A percentile compares a stretch with the other conserved stretches of the same genome.
These are phyloP conservation scores for Zosterops borbonicus DNA, from an alignment of 2,113 vertebrate genomes.

Conservation along the genomic window DNA sequence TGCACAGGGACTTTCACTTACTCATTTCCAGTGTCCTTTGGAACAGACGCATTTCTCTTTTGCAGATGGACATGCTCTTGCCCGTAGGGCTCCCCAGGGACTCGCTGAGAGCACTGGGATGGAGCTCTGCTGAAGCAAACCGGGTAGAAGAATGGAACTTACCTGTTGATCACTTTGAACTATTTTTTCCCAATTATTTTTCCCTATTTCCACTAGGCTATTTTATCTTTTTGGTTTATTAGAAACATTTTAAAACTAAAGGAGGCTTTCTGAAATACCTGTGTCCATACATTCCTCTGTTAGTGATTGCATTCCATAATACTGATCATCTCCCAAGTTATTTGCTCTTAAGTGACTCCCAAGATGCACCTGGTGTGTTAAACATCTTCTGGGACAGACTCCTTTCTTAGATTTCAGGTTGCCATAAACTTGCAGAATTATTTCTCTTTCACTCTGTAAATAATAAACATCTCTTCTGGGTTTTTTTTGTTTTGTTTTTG, in stretches of 20 bases:
- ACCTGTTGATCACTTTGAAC: background rate
- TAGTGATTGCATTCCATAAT: background rate
- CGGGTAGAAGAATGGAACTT: background rate
- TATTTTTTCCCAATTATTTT: background rate
- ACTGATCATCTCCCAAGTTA: background rate
- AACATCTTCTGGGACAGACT: background rate
- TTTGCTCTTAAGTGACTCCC: background rate
- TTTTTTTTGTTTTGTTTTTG: too few relatives aligned
- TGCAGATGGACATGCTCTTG: background rate
- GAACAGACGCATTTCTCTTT: background rate
- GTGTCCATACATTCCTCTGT: background rate
- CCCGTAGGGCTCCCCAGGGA: background rate
- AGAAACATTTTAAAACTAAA: background rate
- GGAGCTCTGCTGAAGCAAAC: background rate
- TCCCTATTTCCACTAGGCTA: background rate
- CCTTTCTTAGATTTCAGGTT: background rate
- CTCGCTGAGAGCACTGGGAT: background rate
- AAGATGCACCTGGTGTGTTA: background rate
- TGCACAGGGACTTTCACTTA: background rate
- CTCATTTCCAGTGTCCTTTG: background rate
- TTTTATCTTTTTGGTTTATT: background rate
- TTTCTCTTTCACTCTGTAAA: background rate
- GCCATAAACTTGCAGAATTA: background rate
- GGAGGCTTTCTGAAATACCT: background rate
- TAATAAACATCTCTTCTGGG: background rate